Evolutionary conservation across 2,113 vertebrate species (phyloP).

Genomic region (Onychorhynchus coronatus): DNA sequence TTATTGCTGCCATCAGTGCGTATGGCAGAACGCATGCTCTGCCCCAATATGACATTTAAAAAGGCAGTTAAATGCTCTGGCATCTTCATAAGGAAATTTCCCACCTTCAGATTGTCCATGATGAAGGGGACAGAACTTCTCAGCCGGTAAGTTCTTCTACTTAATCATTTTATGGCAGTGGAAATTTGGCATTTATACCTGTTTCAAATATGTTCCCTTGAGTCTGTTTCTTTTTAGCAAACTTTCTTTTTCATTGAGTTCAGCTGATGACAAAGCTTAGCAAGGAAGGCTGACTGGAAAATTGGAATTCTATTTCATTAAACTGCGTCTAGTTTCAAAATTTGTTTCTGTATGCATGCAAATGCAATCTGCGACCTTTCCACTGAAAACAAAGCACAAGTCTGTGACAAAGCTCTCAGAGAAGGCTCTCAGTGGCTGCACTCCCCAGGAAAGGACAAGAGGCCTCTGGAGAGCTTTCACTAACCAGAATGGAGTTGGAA

Average conservation of each 20-base stretch:
- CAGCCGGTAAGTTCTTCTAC: neutral
- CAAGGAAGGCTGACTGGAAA: constrained; percentile 26
- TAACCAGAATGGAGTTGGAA: neutral
- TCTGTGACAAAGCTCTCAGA: neutral
- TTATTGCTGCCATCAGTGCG: neutral
- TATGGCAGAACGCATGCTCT: neutral
- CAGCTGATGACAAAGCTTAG: neutral
- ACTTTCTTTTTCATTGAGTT: neutral
- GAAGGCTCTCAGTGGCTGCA: neutral
- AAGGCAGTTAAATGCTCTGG: neutral
- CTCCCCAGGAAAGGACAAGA: neutral
- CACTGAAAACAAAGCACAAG: neutral
- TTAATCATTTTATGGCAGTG: neutral
- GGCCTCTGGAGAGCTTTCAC: neutral
- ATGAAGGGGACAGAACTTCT: neutral
- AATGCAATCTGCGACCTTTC: neutral
- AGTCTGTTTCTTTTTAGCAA: constrained; percentile 24
- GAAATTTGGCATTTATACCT: constrained; percentile 36
- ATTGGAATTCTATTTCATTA: neutral
- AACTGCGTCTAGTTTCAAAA: neutral
- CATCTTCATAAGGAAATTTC: neutral
- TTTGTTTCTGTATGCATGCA: neutral
- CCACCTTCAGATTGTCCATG: neutral
- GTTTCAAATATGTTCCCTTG: neutral
- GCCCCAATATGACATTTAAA: neutral